Evolutionary conservation across 1,140 invertebrate genomes (phyloP), one percentile per base, ranked within the genome.

Genomic region (Drosophila kepulauana): DNA sequence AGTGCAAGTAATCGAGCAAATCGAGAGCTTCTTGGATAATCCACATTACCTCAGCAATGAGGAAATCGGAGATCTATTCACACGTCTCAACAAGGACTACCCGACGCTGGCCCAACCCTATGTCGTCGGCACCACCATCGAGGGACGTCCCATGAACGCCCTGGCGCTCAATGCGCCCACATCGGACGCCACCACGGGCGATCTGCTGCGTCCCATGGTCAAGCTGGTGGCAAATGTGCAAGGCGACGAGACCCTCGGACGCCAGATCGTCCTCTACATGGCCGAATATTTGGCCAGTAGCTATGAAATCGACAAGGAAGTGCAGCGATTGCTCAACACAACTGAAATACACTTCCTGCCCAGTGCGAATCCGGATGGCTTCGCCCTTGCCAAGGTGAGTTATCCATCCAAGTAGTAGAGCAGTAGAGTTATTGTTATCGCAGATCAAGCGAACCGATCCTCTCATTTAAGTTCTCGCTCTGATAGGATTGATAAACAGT

Each of bases 151-250:
- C 20, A 91, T 99, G 25, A 93, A 96, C 91, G 97, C 95, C 0
- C 87, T 99, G 30, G 75, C 81, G 1, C 11, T 92, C 20, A 76
- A 74, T n/a, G 82, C 80, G 0, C 80, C 80, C 1, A 45, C 58
- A 1, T 10, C 54, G n/a, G 65, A 78, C 48, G 59, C 43, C 41
- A 59, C 46, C 5, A 56, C 58, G 1, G 85, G 85, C 4, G 79
- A 91, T 70, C 52, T 92, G 11, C 51, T 92, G 7, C 82, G 91
- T 41, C 98, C 98, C 0, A 97, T 98, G 95, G 96, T 99, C 63
- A 99, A 99, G 93, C 97, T 97, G 93, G 97, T 99, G 25, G 98
- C 96, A 0, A 99, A 99, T 92, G 99, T 99, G 96, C 98, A 99
- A 90, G 99, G 99, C 2, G 98, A 99, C 93, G 99, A 99, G 93